Base-by-base conservation (phyloP, 2,888 invertebrate species). In the Drosophila vallismaia region DNA sequence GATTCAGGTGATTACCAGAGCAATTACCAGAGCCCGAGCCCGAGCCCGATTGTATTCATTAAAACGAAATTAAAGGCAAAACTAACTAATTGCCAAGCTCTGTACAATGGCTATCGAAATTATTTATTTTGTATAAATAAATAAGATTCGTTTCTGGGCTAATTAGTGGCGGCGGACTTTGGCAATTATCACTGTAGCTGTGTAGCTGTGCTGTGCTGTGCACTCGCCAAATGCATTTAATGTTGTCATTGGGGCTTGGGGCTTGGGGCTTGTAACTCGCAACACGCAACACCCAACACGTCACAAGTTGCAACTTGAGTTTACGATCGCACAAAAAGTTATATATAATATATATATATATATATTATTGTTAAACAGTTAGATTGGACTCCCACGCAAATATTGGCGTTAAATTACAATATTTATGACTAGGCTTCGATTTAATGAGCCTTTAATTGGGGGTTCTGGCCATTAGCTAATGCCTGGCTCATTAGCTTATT, bases 191-290 rank as follows among this genome's bases (percentile, higher is more conserved):
- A 67, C 66, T 67, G 55, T 67, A 67, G 8, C 40, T 48, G 8
- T 48, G 8, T 29, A 48, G 64, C 19, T 19, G 19, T 19, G 36
- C n/a, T n/a, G n/a, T n/a, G 67, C 67, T 48, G 33, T 60, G 60
- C 49, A 55, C 49, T 67, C 40, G 44, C 67, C 67, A 67, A 45
- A 50, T 40, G 73, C 64, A 69, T 75, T 80, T 77, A 66, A 66
- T 46, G 68, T 62, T 80, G 84, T 80, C 79, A 83, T 79, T 79
- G 79, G 54, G 42, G 14, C 40, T 26, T 59, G 31, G 79, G 49
- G 42, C n/a, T 14, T 26, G 42, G 40, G 33, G 33, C 46, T 24
- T n/a, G 31, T 53, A 33, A 33, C 52, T 8, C 0, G 44, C 45
- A 56, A 56, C 59, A 36, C 55, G 31, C 31, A 46, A 48, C 60